phyloP scores from a whole-genome alignment of 2,888 invertebrate species.

The Thecophora atra region DNA sequence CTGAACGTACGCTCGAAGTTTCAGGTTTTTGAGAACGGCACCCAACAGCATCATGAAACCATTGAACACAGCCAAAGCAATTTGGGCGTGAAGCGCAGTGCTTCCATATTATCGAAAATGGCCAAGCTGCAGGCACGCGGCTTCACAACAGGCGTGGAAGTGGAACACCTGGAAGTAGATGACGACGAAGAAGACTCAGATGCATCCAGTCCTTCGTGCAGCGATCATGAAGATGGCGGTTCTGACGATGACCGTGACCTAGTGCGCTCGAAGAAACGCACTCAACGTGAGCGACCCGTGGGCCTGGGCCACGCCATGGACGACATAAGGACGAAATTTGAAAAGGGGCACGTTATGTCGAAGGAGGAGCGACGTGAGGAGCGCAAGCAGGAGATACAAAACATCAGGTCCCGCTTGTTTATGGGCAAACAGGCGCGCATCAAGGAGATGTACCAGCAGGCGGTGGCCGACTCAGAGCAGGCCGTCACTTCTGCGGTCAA shows the following conservation, averaged over 20 bases:
- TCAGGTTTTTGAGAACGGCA: slow-evolving; percentile 77
- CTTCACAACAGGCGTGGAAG: slow-evolving; percentile 31
- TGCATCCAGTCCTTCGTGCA: slow-evolving; percentile 5
- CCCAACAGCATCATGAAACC: slow-evolving; percentile 51
- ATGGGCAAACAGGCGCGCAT: slow-evolving; percentile 91
- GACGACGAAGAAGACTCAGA: slow-evolving; percentile 72
- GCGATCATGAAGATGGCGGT: slow-evolving; percentile 42
- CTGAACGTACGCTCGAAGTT: slow-evolving; percentile 86
- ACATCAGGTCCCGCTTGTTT: slow-evolving; percentile 83
- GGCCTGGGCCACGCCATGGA: slow-evolving; percentile 81
- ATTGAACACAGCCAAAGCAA: slow-evolving; percentile 27
- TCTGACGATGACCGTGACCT: slow-evolving; percentile 67
- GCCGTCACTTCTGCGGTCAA: slow-evolving; percentile 57
- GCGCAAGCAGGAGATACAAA: slow-evolving; percentile 88
- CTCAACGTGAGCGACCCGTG: slow-evolving; percentile 78
- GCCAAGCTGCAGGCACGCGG: slow-evolving; percentile 84
- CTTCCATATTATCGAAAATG: slow-evolving; percentile 81
- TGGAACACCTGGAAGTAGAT: slow-evolving; percentile 60
- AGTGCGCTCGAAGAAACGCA: slow-evolving; percentile 69
- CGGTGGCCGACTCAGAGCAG: slow-evolving; percentile 82
- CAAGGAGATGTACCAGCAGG: slow-evolving; percentile 92
- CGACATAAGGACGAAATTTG: slow-evolving; percentile 85
- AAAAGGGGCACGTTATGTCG: slow-evolving; percentile 71
- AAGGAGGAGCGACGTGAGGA: slow-evolving; percentile 79
- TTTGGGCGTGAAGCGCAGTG: slow-evolving; percentile 71